Conservation (phyloP, 2,888 invertebrate species). For the Pyrrhia umbra region DNA sequence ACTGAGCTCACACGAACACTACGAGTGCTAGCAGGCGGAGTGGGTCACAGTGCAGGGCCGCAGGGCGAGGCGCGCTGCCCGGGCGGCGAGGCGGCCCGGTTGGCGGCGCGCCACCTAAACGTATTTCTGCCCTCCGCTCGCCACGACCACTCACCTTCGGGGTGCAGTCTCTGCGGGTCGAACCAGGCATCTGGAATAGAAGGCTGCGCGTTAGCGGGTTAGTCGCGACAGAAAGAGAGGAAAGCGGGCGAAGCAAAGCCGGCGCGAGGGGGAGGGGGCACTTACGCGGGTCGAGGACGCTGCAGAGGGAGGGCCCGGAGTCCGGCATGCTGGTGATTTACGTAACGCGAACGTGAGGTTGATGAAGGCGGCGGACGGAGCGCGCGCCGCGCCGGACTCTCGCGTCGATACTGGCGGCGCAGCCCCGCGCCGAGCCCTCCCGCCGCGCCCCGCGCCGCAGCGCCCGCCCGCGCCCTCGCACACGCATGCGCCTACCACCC, state of each 20-base stretch:
- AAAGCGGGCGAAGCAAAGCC: conserved; percentile 79
- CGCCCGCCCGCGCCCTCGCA: conserved; percentile 58
- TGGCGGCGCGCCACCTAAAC: conserved; percentile 76
- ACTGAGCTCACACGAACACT: conserved; percentile 69
- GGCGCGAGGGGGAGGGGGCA: conserved; percentile 72
- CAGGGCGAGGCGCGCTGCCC: conserved; percentile 68
- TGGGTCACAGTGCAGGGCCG: conserved; percentile 69
- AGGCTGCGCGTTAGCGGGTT: conserved; percentile 90
- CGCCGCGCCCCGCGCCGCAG: conserved; percentile 61
- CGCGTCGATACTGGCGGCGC: conserved; percentile 89
- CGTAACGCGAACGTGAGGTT: conserved; percentile 81
- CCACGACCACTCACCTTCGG: conserved; percentile 94
- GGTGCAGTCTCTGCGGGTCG: conserved; percentile 97
- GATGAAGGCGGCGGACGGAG: conserved; percentile 80
- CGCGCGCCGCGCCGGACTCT: conserved; percentile 89
- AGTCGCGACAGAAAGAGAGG: conserved; percentile 85
- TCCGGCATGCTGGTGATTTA: conserved; percentile 87
- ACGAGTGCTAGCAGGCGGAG: conserved; percentile 46
- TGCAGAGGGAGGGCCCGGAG: conserved; percentile 87
- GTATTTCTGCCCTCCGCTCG: conserved; percentile 73
- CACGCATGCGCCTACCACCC: conserved; percentile 54
- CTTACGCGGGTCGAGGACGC: conserved; percentile 88
- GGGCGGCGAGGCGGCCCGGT: conserved; percentile 71
- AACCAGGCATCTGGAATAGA: conserved; percentile 98
- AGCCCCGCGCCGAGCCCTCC: conserved; percentile 75